Percentiles rank a stretch among this genome's conserved stretches.
Conservation (phyloP, 1,140 invertebrate genomes). For the Pectinophora gossypiella region DNA sequence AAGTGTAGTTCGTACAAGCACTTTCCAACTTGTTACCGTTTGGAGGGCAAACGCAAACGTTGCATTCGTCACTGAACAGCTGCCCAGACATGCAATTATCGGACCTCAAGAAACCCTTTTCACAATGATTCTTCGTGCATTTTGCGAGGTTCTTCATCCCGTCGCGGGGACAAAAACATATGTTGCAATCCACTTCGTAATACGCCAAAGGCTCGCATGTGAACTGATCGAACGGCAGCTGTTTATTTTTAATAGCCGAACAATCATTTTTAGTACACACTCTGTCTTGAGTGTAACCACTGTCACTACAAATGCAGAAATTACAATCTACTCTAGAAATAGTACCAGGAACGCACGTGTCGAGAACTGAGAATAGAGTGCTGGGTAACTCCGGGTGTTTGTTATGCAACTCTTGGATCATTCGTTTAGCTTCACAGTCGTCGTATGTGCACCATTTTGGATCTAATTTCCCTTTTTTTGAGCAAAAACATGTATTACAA, state of each 20-base stretch:
- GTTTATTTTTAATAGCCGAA: neutral
- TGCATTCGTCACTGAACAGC: slow-evolving; percentile 64
- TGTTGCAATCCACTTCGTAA: slow-evolving; percentile 60
- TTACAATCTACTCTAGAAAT: slow-evolving; percentile 53
- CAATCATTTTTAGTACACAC: slow-evolving; percentile 55
- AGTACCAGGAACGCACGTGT: slow-evolving; percentile 41
- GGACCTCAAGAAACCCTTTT: slow-evolving; percentile 45
- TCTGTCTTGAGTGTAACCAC: slow-evolving; percentile 34
- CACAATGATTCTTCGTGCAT: slow-evolving; percentile 56
- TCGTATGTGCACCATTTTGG: slow-evolving; percentile 63
- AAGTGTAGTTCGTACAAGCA: slow-evolving; percentile 55
- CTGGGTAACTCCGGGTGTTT: too few relatives aligned
- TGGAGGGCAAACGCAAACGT: slow-evolving; percentile 66
- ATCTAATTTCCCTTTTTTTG: slow-evolving; percentile 51
- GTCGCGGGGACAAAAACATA: slow-evolving; percentile 51
- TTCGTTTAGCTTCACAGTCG: slow-evolving; percentile 47
- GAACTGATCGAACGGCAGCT: slow-evolving; percentile 28
- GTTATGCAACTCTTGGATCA: slow-evolving; percentile 36
- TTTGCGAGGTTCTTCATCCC: slow-evolving; percentile 55
- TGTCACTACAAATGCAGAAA: slow-evolving; percentile 56
- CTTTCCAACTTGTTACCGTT: slow-evolving; percentile 61
- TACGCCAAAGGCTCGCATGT: slow-evolving; percentile 56
- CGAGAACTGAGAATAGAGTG: slow-evolving; percentile 3
- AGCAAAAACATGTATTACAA: slow-evolving; percentile 61
- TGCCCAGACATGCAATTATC: slow-evolving; percentile 49